Evolutionary conservation across 2,888 invertebrate genomes (phyloP).

Genomic region (Listrodromus nycthemerus): DNA sequence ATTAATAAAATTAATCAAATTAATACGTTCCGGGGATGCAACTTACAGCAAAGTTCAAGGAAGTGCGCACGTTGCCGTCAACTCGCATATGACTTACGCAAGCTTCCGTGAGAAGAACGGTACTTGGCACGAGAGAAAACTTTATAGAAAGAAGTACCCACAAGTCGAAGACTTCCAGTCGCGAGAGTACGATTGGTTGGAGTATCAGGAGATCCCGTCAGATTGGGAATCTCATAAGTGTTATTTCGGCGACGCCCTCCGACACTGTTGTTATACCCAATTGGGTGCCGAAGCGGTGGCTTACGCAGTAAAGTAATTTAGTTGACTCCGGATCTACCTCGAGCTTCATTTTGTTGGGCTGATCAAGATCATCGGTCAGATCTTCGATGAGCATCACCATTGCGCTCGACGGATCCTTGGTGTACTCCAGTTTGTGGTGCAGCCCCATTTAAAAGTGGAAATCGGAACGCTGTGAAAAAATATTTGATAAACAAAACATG

Average conservation of each 20-base stretch:
- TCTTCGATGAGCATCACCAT: slow-evolving; percentile 87
- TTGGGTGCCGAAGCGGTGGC: slow-evolving; percentile 90
- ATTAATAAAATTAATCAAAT: slow-evolving; percentile 26
- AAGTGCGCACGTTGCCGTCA: slow-evolving; percentile 86
- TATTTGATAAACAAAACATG: background rate
- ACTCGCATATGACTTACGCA: slow-evolving; percentile 91
- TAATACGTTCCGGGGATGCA: background rate
- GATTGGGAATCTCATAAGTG: slow-evolving; percentile 87
- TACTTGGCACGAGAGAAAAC: slow-evolving; percentile 88
- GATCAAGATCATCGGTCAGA: slow-evolving; percentile 87
- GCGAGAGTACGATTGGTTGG: slow-evolving; percentile 86
- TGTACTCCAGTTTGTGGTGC: slow-evolving; percentile 83
- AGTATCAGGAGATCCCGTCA: slow-evolving; percentile 90
- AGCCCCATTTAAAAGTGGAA: slow-evolving; percentile 81
- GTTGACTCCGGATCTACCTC: slow-evolving; percentile 82
- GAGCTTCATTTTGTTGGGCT: slow-evolving; percentile 84
- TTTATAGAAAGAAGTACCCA: slow-evolving; percentile 86
- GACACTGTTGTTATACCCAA: slow-evolving; percentile 92
- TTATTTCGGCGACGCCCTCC: slow-evolving; percentile 92
- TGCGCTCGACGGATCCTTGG: slow-evolving; percentile 85
- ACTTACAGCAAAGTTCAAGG: slow-evolving; percentile 87
- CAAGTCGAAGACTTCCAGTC: slow-evolving; percentile 84
- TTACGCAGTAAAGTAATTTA: slow-evolving; percentile 83
- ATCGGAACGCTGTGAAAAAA: slow-evolving; percentile 75
- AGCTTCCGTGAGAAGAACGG: slow-evolving; percentile 91